A percentile compares a stretch with the other conserved stretches of the same genome.
Conservation (phyloP, 2,113 vertebrate genomes). For the Neopipo cinnamomea region DNA sequence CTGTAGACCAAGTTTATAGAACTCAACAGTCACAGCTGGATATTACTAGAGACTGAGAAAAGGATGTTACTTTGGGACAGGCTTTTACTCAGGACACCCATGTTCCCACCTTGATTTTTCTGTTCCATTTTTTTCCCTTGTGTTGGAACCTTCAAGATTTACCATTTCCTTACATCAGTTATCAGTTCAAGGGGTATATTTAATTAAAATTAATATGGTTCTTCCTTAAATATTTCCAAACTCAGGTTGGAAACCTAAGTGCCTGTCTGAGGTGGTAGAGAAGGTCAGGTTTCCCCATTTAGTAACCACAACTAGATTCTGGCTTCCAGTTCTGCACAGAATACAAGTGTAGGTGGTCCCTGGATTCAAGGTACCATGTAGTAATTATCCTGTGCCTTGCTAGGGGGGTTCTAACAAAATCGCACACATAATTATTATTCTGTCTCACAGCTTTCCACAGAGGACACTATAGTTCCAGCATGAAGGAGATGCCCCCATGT, state of each 20-base stretch:
- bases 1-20: background rate
- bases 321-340: background rate
- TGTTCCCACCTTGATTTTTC: background rate
- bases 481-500: accelerated
- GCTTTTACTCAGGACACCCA: background rate
- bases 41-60: background rate
- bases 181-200: background rate
- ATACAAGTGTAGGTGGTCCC: background rate
- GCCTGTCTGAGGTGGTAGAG: background rate
- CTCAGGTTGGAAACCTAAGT: background rate
- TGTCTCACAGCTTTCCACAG: background rate
- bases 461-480: background rate
- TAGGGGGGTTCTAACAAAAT: background rate
- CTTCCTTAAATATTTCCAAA: background rate
- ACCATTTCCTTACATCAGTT: background rate
- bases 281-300: background rate
- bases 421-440: background rate
- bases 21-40: background rate
- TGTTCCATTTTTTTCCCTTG: background rate
- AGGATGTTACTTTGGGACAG: background rate
- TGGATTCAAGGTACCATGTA: background rate
- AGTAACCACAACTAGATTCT: background rate
- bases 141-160: background rate
- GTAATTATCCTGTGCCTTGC: background rate
- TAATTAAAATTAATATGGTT: background rate